A percentile compares a stretch with the other conserved stretches of the same genome.
These are phyloP conservation scores for Antheraea assamensis DNA, from an alignment of 2,888 invertebrate genomes.

Conservation along the genomic window DNA sequence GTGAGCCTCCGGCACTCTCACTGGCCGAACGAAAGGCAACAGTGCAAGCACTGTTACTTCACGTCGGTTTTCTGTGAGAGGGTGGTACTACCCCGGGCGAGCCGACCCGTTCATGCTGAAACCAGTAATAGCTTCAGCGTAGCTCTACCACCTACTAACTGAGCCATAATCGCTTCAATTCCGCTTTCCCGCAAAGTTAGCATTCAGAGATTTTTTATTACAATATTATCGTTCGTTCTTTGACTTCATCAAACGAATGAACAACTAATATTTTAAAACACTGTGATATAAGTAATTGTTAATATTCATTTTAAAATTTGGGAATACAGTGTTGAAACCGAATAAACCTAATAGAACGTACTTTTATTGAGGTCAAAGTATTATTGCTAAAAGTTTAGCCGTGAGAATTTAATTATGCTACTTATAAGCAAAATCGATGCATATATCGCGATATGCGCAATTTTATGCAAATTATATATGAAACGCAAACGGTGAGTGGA, in stretches of 20 bases:
- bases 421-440: conserved; percentile 17
- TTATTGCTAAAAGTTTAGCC: conserved; percentile 22
- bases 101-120: too few relatives aligned
- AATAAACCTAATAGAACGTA: conserved; percentile 20
- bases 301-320: background rate
- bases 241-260: background rate
- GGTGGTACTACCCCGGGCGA: too few relatives aligned
- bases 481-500: conserved; percentile 6
- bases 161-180: too few relatives aligned
- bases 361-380: conserved; percentile 22
- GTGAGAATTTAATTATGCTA: conserved; percentile 21
- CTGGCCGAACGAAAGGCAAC: too few relatives aligned
- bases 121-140: too few relatives aligned
- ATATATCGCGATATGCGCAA: conserved; percentile 14
- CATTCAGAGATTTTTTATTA: too few relatives aligned
- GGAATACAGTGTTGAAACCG: background rate
- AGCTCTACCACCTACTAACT: too few relatives aligned
- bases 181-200: too few relatives aligned
- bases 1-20: too few relatives aligned
- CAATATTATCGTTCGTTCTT: too few relatives aligned
- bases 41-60: too few relatives aligned
- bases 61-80: too few relatives aligned
- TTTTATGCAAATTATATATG: conserved; percentile 17
- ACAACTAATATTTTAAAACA: background rate
- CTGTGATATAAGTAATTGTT: background rate